Conservation (phyloP, 2,797 vertebrate genomes). For the Amblyopsis hoosieri region DNA sequence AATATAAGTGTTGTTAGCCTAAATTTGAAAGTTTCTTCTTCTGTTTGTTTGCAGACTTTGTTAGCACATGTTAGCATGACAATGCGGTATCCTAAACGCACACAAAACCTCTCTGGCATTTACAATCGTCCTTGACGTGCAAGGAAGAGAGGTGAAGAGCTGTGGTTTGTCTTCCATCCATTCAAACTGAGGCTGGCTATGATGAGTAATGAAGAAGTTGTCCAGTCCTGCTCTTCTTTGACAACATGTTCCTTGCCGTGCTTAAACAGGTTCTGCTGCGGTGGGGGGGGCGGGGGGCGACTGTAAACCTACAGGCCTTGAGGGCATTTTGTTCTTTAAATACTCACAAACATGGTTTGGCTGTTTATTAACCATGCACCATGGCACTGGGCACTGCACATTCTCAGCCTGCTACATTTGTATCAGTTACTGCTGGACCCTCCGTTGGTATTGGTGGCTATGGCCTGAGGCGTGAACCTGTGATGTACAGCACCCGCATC, state of each 20-base stretch:
- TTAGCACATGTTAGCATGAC: slow-evolving; percentile 15
- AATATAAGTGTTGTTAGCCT: slow-evolving; percentile 59
- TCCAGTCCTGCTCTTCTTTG: slow-evolving; percentile 30
- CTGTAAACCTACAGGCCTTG: not conserved
- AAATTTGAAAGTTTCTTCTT: slow-evolving; percentile 41
- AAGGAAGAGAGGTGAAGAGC: slow-evolving; percentile 37
- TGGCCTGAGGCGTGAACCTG: slow-evolving; percentile 28
- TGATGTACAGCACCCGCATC: slow-evolving; percentile 36
- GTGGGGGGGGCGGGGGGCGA: not conserved
- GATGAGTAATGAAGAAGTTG: slow-evolving; percentile 48
- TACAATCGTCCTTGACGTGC: slow-evolving; percentile 48
- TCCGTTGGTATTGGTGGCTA: slow-evolving; percentile 20
- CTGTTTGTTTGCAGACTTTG: slow-evolving; percentile 36
- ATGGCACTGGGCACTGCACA: not conserved
- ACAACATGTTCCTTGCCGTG: slow-evolving; percentile 29
- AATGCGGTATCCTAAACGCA: slow-evolving; percentile 25
- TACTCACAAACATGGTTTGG: slow-evolving; percentile 8
- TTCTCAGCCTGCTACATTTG: not conserved
- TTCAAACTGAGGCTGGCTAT: slow-evolving; percentile 45
- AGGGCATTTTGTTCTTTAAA: not conserved
- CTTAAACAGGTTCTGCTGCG: slow-evolving; percentile 35
- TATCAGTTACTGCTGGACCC: not conserved
- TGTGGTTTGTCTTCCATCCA: slow-evolving; percentile 36
- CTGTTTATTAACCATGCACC: slow-evolving; percentile 8
- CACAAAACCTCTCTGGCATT: slow-evolving; percentile 31